These are phyloP conservation scores for Iphiclides podalirius DNA, from an alignment of 2,888 invertebrate genomes.

Conservation along the genomic window DNA sequence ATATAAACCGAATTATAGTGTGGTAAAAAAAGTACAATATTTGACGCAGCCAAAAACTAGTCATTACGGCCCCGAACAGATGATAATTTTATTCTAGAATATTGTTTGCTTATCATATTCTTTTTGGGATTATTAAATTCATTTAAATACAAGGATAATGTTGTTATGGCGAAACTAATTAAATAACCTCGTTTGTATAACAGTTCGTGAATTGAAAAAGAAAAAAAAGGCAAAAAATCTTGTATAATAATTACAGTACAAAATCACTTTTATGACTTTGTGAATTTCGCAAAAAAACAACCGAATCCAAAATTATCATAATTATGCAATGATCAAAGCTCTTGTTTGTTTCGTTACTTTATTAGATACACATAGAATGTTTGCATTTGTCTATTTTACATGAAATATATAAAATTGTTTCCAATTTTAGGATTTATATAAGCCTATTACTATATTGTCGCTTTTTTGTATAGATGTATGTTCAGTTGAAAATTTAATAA, in stretches of 20 bases:
- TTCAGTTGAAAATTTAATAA: too few species aligned
- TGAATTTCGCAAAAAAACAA: slow-evolving; percentile 9
- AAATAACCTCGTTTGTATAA: slow-evolving; percentile 17
- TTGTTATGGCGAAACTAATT: slow-evolving; percentile 11
- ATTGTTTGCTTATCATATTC: background rate
- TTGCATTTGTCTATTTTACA: too few species aligned
- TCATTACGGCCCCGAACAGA: too few species aligned
- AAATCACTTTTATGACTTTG: slow-evolving; percentile 16
- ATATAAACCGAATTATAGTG: too few species aligned
- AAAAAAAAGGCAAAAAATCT: slow-evolving; percentile 7
- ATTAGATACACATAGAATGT: background rate
- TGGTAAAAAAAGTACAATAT: too few species aligned
- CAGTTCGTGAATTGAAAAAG: slow-evolving; percentile 5
- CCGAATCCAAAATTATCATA: slow-evolving; percentile 8
- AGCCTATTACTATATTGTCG: too few species aligned
- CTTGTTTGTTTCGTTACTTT: slow-evolving; percentile 15
- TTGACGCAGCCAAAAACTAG: too few species aligned
- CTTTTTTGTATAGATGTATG: too few species aligned
- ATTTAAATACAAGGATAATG: slow-evolving; percentile 4
- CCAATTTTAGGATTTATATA: too few species aligned
- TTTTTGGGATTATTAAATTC: background rate
- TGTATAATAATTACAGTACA: slow-evolving; percentile 20
- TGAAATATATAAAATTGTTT: too few species aligned
- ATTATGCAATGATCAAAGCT: slow-evolving; percentile 1
- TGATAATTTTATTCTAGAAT: background rate